Conservation (phyloP, 2,113 vertebrate species). For the Hippocampus abdominalis region DNA sequence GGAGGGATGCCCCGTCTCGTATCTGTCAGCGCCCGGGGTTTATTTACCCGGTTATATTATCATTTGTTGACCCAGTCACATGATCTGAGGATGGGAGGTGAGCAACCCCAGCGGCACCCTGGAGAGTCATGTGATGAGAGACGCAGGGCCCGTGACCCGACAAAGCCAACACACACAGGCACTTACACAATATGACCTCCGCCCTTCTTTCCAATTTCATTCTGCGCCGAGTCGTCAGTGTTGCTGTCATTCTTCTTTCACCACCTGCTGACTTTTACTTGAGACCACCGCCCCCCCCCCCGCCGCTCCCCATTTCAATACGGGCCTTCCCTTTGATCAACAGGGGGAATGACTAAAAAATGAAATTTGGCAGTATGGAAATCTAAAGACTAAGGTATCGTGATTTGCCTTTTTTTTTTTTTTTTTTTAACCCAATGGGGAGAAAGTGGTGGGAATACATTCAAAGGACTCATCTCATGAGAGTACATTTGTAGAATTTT, state of each 20-base stretch:
- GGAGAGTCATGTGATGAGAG: conserved; percentile 75
- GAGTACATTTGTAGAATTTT: too few relatives aligned
- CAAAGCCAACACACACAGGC: conserved; percentile 56
- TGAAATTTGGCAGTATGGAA: not conserved
- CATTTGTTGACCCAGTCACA: conserved; percentile 72
- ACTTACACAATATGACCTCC: conserved; percentile 28
- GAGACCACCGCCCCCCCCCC: not conserved
- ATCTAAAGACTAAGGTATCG: too few relatives aligned
- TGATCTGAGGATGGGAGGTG: conserved; percentile 66
- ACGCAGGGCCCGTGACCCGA: conserved; percentile 83
- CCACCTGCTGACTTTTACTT: conserved; percentile 33
- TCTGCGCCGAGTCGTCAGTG: not conserved
- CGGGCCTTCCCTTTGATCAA: not conserved
- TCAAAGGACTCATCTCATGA: too few relatives aligned
- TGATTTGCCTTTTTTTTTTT: too few relatives aligned
- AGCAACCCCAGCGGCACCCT: conserved; percentile 42
- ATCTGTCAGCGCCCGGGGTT: conserved; percentile 62
- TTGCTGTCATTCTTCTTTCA: conserved; percentile 18
- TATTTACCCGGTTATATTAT: conserved; percentile 66
- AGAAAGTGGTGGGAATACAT: too few relatives aligned
- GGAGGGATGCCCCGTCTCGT: conserved; percentile 62
- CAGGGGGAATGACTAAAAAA: not conserved
- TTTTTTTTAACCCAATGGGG: too few relatives aligned
- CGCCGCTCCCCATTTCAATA: not conserved
- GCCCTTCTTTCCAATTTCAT: conserved; percentile 29